phyloP scores from a whole-genome alignment of 2,113 vertebrate genomes.

The Cyphotilapia sp. region DNA sequence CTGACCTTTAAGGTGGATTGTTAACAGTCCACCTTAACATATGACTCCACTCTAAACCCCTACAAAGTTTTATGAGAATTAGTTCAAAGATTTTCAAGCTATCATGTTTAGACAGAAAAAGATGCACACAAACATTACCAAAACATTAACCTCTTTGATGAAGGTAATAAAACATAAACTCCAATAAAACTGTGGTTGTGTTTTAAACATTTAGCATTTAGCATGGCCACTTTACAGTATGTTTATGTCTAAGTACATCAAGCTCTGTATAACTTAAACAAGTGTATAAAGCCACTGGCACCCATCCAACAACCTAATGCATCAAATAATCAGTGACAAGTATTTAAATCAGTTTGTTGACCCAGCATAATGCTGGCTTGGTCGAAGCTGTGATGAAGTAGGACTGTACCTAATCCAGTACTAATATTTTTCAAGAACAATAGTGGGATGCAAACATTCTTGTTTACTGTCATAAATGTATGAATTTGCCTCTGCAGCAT shows the following conservation, averaged over 20 bases:
- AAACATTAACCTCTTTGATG: not conserved
- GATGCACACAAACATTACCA: not conserved
- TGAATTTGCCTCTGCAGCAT: not conserved
- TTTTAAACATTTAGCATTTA: not conserved
- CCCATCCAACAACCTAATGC: not conserved
- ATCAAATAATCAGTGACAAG: not conserved
- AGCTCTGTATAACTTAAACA: not conserved
- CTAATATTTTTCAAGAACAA: not conserved
- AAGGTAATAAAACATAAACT: not conserved
- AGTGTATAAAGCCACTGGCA: not conserved
- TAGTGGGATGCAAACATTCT: not conserved
- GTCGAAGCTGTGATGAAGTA: not conserved
- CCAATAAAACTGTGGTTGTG: not conserved
- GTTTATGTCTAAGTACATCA: not conserved
- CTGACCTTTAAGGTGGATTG: not conserved
- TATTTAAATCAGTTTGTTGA: not conserved
- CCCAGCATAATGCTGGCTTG: not conserved
- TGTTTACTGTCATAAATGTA: slow-evolving; percentile 38
- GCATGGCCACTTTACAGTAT: not conserved
- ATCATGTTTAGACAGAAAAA: not conserved
- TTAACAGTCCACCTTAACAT: not conserved
- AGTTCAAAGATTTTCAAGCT: not conserved
- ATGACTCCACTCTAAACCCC: not conserved
- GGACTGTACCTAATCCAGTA: not conserved
- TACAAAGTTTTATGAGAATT: rapidly evolving